Base-by-base conservation (phyloP, 2,113 vertebrate genomes). In the Rhadina sibilatrix region DNA sequence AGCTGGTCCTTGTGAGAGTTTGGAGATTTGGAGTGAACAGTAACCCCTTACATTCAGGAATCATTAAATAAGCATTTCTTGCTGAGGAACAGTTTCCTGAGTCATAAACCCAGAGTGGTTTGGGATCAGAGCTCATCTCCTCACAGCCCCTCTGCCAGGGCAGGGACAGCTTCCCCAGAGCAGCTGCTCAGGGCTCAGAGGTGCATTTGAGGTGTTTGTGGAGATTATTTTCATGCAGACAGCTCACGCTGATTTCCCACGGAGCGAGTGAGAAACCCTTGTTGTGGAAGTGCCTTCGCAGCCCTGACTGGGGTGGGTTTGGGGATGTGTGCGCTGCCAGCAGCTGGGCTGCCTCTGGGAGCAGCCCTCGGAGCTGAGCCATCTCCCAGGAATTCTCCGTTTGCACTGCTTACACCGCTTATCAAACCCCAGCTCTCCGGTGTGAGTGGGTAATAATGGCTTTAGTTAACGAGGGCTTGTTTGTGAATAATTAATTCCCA, bases 291-390 rank as follows among this genome's bases (percentile, higher is more conserved):
- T 28, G 68, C 54, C 76, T 63, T 66, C 71, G 65, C 52, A 85
- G 85, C 25, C n/a, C 46, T 28, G 6, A 1, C 11, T 1, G 2
- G 46, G 42, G 5, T 46, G 42, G 5, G 4, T 19, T 54, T 66
- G 47, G 53, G 70, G 13, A 2, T 8, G 27, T 5, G 13, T 20
- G 6, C 35, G 4, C 20, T 37, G 31, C 15, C 3, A 6, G 77
- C 24, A 77, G 12, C 57, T 37, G 44, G 50, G 42, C 40, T 65
- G 61, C 8, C 20, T 61, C 70, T 70, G 33, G 38, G 18, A 35
- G 66, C 49, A 33, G 56, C 46, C 81, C 22, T 27, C 33, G 56
- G 38, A 53, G 38, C 3, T 31, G 28, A 44, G n/a, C 30, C 63
- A 1, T 33, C 33, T 30, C 53, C 1, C 27, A 49, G 50, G 24